Base-by-base conservation (phyloP, 2,888 invertebrate genomes). In the Anthophora plumipes region DNA sequence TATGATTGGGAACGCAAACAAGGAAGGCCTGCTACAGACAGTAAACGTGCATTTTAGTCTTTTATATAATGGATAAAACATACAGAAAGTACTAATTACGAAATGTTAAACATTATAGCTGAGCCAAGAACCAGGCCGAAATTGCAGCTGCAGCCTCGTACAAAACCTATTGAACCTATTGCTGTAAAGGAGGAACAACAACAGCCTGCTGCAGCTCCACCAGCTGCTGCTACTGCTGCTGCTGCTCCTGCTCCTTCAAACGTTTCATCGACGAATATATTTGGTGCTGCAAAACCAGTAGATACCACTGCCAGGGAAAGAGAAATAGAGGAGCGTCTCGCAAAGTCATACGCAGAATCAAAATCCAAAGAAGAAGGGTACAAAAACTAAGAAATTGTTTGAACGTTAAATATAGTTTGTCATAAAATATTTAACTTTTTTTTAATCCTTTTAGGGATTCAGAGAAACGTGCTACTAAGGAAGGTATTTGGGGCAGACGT, bases 201-300 rank as follows among this genome's bases (percentile, higher is more conserved):
- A 1, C 22, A 60, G 46, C 59, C 75, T 50, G 43, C 77, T 37
- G 82, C 95, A 11, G 95, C 94, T 64, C 94, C 82, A 37, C 17
- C n/a, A n/a, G n/a, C n/a, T n/a, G n/a, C n/a, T n/a, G n/a, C n/a
- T n/a, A n/a, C n/a, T n/a, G n/a, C n/a, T n/a, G n/a, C 76, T 0
- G 39, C 59, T 31, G 54, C n/a, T 89, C 93, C 85, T 88, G 83
- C 86, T 61, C 84, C 89, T 37, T 80, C 91, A 12, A 94, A 95
- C 12, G 95, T 94, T 67, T 94, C 96, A 1, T 95, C 96, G 0
- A 95, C 96, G 61, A 97, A 96, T 75, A 98, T 99, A 86, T 99
- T 99, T 92, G 99, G 99, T n/a, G 96, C 96, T 43, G 99, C 99
- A 22, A 98, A 97, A 92, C 99, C 99, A 0, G 99, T 99, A 0